Percentiles rank a stretch among this genome's conserved stretches.
Conservation (phyloP, 2,113 vertebrate species). For the Pongo pygmaeus region DNA sequence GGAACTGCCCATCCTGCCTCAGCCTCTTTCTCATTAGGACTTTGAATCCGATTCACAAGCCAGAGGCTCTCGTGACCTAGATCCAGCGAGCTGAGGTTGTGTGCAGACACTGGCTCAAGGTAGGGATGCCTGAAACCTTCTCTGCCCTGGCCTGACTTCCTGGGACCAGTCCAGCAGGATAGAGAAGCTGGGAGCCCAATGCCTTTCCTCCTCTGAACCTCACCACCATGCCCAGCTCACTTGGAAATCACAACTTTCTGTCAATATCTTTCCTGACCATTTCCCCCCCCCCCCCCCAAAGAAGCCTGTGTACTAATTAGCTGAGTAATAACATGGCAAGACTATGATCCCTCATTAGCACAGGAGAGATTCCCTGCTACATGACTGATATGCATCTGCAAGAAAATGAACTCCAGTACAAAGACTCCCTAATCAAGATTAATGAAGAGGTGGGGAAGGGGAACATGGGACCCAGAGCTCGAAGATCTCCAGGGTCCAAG, state of each 20-base stretch:
- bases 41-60: fast-evolving
- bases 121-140: background rate
- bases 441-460: constrained; percentile 45
- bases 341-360: constrained; percentile 79
- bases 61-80: background rate
- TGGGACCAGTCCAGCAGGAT: background rate
- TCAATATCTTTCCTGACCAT: constrained; percentile 6
- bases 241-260: background rate
- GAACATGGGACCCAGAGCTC: background rate
- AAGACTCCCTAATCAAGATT: constrained; percentile 78
- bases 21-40: background rate
- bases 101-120: background rate
- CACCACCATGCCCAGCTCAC: background rate
- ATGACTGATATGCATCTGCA: constrained; percentile 76
- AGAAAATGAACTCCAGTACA: constrained; percentile 76
- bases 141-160: background rate
- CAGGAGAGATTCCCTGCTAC: constrained; percentile 62
- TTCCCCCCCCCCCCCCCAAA: background rate
- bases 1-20: background rate
- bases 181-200: background rate
- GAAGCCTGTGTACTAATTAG: constrained; percentile 78
- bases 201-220: background rate
- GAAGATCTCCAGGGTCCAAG: background rate
- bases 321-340: constrained; percentile 63
- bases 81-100: background rate